Evolutionary conservation across 2,888 invertebrate genomes (phyloP), one percentile per base, ranked within the genome.

Genomic region (Rotaria magnacalcarata): DNA sequence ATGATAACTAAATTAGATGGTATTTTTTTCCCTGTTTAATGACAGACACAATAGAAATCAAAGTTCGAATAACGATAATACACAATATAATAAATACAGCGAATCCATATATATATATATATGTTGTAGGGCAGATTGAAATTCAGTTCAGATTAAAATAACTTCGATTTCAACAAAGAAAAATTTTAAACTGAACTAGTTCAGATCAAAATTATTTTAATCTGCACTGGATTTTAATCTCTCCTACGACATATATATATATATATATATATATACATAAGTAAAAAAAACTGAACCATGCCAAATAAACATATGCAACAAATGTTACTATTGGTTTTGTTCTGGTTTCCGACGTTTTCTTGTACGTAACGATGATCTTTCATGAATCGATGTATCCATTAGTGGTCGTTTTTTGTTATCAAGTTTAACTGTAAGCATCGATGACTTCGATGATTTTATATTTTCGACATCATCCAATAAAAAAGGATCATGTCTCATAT

Each of bases 401-500:
- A 67, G 34, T 67, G 67, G 67, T 67, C 67, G 67, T 67, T 67
- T 67, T 34, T 34, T 34, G 2, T 41, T 34, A 19, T 60, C 67
- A 8, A 67, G 16, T 67, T 67, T 67, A 27, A 67, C 34, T 41
- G 34, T 34, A 67, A 67, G 34, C 47, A 47, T 5, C 4, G 80
- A 80, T n/a, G 80, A 11, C 47, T 43, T 80, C 5, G 80, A n/a
- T 67, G 67, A 16, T 67, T 67, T 67, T 2, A 80, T 80, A 47
- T 80, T 80, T 80, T 80, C 80, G 0, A 80, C 24, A n/a, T 80
- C 47, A 80, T 80, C 47, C 14, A 80, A n/a, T 47, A n/a, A 80
- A 11, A 80, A 47, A n/a, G 80, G 80, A 80, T 80, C 80, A n/a
- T 47, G n/a, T 47, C 19, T 43, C 8, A n/a, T 34, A 11, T 47